phyloP scores from a whole-genome alignment of 2,113 vertebrate genomes.

The Strix aluco region DNA sequence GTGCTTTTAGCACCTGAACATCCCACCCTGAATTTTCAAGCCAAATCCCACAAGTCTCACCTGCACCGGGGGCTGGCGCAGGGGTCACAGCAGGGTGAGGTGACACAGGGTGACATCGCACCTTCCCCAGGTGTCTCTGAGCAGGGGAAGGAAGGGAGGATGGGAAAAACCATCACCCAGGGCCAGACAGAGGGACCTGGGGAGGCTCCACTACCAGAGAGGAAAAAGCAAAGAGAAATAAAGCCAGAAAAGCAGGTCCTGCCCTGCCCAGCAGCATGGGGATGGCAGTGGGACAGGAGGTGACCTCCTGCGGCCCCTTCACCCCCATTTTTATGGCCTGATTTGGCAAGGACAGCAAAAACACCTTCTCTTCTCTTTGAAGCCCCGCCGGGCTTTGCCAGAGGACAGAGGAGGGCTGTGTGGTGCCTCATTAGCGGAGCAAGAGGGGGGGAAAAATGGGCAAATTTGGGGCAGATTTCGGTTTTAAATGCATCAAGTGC shows the following conservation, averaged over 20 bases:
- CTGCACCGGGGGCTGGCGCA: accelerated
- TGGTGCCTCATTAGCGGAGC: accelerated
- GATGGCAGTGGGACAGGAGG: accelerated
- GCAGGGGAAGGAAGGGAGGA: neutral
- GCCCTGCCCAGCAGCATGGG: accelerated
- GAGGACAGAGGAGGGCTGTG: neutral
- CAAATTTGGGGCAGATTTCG: neutral
- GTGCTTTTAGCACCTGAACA: neutral
- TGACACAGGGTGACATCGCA: accelerated
- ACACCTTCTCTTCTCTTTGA: neutral
- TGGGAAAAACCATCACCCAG: neutral
- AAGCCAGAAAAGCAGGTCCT: neutral
- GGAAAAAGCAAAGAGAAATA: neutral
- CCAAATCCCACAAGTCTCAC: neutral
- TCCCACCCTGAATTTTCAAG: neutral
- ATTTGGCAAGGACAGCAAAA: neutral
- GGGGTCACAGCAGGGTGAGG: neutral
- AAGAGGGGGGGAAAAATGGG: accelerated
- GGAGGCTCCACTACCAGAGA: neutral
- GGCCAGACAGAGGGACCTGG: accelerated
- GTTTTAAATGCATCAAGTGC: neutral
- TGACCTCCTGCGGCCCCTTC: neutral
- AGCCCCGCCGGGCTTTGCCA: neutral
- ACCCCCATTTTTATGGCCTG: no score
- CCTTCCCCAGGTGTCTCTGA: neutral